A percentile compares a stretch with the other conserved stretches of the same genome.
These are phyloP conservation scores for Synanthedon formicaeformis DNA, from an alignment of 2,888 invertebrate genomes.

Conservation along the genomic window DNA sequence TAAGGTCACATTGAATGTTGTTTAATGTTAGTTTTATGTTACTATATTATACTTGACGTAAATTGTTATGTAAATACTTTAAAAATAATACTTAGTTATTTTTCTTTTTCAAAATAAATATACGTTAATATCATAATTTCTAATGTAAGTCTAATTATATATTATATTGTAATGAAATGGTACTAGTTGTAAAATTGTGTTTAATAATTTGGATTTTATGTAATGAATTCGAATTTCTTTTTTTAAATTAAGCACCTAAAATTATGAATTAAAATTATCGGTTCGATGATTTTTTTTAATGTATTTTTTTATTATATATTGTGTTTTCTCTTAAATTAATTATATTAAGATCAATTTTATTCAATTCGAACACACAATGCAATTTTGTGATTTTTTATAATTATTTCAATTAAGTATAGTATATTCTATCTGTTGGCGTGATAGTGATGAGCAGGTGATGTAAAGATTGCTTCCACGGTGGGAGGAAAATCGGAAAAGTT, in stretches of 20 bases:
- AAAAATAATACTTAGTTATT: conserved; percentile 11
- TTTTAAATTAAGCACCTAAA: background rate
- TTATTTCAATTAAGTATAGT: too few species aligned
- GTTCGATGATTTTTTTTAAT: too few species aligned
- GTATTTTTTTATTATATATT: too few species aligned
- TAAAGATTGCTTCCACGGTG: too few species aligned
- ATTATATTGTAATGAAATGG: conserved; percentile 34
- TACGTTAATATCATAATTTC: conserved; percentile 19
- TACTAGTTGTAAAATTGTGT: conserved; percentile 16
- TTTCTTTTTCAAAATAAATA: conserved; percentile 18
- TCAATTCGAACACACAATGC: too few species aligned
- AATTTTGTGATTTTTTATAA: too few species aligned
- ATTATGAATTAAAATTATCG: too few species aligned
- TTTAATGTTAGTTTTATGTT: conserved; percentile 52
- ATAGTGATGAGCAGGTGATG: too few species aligned
- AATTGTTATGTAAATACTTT: conserved; percentile 61
- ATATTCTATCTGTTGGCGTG: too few species aligned
- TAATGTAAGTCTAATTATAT: conserved; percentile 29
- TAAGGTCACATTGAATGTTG: conserved; percentile 32
- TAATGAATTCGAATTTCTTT: background rate
- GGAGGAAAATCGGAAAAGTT: too few species aligned
- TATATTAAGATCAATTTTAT: too few species aligned
- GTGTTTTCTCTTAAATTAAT: too few species aligned
- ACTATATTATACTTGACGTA: conserved; percentile 31
- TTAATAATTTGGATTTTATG: background rate